Conservation (phyloP, 2,888 invertebrate species). For the Barypeithes pellucidus region DNA sequence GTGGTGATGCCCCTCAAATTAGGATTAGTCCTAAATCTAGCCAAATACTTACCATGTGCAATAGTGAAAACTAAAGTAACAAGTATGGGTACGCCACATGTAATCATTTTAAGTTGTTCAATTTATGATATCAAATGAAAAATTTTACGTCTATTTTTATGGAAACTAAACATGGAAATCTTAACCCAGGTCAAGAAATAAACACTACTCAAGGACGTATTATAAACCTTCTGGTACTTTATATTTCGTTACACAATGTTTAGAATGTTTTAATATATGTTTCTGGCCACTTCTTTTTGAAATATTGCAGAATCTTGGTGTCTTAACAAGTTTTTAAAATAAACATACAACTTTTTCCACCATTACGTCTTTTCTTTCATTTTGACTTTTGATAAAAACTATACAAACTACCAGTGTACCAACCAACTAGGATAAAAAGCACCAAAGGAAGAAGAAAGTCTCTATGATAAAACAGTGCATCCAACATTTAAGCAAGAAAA, state of each 20-base stretch:
- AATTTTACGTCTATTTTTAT: slow-evolving; percentile 58
- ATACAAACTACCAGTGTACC: neutral
- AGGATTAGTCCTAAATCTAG: neutral
- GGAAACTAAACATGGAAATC: slow-evolving; percentile 61
- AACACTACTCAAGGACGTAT: slow-evolving; percentile 12
- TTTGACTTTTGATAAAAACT: neutral
- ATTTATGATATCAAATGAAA: slow-evolving; percentile 45
- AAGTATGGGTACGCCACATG: slow-evolving; percentile 32
- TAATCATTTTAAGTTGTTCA: slow-evolving; percentile 23
- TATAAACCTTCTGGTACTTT: too few relatives aligned
- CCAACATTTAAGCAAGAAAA: neutral
- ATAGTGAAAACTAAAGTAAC: slow-evolving; percentile 15
- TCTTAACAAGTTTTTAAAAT: neutral
- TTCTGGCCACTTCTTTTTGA: neutral
- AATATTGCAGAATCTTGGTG: neutral
- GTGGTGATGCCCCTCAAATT: neutral
- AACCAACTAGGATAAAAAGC: neutral
- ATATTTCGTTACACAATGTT: neutral
- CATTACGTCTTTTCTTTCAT: slow-evolving; percentile 13
- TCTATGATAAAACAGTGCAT: neutral
- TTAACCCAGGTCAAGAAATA: slow-evolving; percentile 64
- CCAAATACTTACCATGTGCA: slow-evolving; percentile 37
- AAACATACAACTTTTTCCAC: slow-evolving; percentile 11
- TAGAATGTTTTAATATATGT: neutral
- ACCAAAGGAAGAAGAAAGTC: neutral